Base-by-base conservation (phyloP, 1,140 invertebrate genomes). In the Bicyclus anynana region DNA sequence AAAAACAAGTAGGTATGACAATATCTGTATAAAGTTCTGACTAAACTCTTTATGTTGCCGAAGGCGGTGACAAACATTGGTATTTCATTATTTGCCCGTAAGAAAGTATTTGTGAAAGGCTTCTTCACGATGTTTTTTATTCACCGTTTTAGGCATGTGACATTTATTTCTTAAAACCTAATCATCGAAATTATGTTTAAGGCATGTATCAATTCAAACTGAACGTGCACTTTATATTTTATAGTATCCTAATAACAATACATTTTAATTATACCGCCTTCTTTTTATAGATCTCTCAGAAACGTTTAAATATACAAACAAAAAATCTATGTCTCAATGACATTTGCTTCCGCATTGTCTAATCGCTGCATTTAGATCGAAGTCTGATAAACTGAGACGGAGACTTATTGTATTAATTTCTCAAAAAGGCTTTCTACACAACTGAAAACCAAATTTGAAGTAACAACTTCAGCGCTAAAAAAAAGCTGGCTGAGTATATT, bases 371-470 rank as follows among this genome's bases (percentile, higher is more conserved):
- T 69, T 79, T 66, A 75, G 79, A 82, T 82, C 61, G 53, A 65
- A 62, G 57, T 44, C 35, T 49, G 77, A 80, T 82, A 78, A 66
- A 59, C 66, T 60, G 55, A 57, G 61, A 57, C 46, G 65, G 44
- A 40, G 62, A 57, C 46, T 62, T 72, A 80, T 80, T 80, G 74
- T 78, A 73, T 67, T 80, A 75, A 82, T 72, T 80, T 70, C 54
- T 72, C 67, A 71, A 72, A 72, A 73, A 53, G 51, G 51, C 26
- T 4, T 53, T 1, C 26, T 53, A 29, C n/a, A 53, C 29, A 33
- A 33, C 29, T 23, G 23, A 10, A 12, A 0, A 10, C 9, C 29
- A 12, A 33, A 1, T 33, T 2, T 27, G 5, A 10, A 26, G 18
- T 12, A n/a, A 10, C 21, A 23, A 44, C 18, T 12, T 1, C 5